phyloP scores from a whole-genome alignment of 2,888 invertebrate genomes.

The Dynastes grantii region DNA sequence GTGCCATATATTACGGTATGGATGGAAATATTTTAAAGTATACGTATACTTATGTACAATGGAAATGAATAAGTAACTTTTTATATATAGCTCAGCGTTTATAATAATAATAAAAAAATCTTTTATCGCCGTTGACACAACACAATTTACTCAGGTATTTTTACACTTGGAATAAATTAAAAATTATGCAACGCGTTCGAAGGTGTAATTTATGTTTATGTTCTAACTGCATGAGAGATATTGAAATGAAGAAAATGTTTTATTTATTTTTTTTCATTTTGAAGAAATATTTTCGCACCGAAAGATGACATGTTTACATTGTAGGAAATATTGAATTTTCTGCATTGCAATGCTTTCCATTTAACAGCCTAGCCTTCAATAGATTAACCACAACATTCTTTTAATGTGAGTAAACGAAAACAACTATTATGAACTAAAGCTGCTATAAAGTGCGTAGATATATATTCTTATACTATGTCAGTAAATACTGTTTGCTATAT shows the following conservation, averaged over 20 bases:
- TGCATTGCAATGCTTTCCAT: background rate
- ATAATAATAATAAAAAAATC: background rate
- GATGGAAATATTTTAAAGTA: conserved; percentile 14
- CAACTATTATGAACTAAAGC: background rate
- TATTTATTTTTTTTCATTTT: too few species aligned
- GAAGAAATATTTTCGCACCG: too few species aligned
- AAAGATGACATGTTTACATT: too few species aligned
- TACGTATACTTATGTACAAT: background rate
- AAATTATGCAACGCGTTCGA: conserved; percentile 4
- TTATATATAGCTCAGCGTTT: background rate
- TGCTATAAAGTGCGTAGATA: background rate
- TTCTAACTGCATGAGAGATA: too few species aligned
- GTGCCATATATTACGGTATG: conserved; percentile 33
- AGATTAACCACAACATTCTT: conserved; percentile 10
- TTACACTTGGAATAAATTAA: conserved; percentile 8
- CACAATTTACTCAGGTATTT: conserved; percentile 3
- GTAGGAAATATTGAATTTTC: background rate
- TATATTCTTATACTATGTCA: background rate
- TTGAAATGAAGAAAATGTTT: too few species aligned
- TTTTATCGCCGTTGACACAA: background rate
- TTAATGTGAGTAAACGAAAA: background rate
- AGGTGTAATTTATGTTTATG: background rate
- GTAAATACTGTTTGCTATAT: background rate
- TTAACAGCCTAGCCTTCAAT: conserved; percentile 1
- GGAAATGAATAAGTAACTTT: background rate